Conservation (phyloP, 2,113 vertebrate genomes). For the Carollia perspicillata region DNA sequence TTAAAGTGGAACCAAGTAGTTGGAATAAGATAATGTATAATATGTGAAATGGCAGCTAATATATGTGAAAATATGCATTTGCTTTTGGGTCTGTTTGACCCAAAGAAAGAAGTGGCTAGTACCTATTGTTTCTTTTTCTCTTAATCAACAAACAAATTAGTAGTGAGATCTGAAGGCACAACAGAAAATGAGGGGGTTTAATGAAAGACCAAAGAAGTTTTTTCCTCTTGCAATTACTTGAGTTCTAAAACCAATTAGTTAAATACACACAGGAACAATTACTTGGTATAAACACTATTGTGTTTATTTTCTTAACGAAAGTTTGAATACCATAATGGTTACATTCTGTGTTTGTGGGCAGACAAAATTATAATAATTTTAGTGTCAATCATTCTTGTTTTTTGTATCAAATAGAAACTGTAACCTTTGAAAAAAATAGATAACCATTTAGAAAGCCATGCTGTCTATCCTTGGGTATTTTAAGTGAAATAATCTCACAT, state of each 20-base stretch:
- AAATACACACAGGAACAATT: conserved; percentile 22
- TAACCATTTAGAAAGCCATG: background rate
- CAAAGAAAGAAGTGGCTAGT: background rate
- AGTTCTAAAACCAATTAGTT: conserved; percentile 42
- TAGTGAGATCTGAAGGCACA: background rate
- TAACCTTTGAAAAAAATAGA: background rate
- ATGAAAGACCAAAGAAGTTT: background rate
- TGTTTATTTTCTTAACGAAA: background rate
- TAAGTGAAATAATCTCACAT: background rate
- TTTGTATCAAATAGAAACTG: background rate
- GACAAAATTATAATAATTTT: conserved; percentile 38
- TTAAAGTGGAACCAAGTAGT: background rate
- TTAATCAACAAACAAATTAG: conserved; percentile 33
- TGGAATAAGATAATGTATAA: background rate
- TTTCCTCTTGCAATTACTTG: background rate
- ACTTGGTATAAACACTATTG: background rate
- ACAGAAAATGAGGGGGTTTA: background rate
- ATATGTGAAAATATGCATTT: background rate
- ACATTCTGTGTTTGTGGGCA: background rate
- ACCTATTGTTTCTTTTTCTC: background rate
- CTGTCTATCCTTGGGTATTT: background rate
- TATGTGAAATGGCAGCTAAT: background rate
- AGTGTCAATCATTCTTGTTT: background rate
- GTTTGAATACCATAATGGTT: background rate
- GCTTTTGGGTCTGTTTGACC: background rate